phyloP scores from a whole-genome alignment of 2,797 vertebrate genomes.

The Mus minutoides region DNA sequence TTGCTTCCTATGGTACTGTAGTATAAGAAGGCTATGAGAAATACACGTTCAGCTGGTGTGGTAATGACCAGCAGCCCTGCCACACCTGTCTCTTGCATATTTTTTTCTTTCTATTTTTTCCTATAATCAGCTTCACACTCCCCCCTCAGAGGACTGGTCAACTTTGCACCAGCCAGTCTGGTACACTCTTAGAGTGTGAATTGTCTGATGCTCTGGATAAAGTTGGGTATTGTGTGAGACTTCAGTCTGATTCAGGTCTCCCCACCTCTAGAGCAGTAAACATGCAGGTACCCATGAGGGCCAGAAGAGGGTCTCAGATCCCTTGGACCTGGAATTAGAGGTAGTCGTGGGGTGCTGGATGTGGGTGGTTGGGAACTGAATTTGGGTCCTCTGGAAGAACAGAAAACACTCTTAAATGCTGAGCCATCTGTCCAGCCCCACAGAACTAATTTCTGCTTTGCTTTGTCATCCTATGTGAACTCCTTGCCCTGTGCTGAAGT shows the following conservation, averaged over 20 bases:
- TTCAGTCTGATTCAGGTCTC: background rate
- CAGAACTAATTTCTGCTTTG: background rate
- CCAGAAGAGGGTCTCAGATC: background rate
- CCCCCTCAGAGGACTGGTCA: background rate
- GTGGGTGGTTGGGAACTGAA: background rate
- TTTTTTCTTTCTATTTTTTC: background rate
- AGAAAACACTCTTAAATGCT: background rate
- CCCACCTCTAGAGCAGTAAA: background rate
- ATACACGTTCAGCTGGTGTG: background rate
- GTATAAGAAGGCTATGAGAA: background rate
- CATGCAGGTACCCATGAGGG: background rate
- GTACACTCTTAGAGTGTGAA: background rate
- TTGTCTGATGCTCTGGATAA: background rate
- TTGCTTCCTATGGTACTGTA: background rate
- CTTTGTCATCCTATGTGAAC: background rate
- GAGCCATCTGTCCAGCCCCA: background rate
- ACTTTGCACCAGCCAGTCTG: background rate
- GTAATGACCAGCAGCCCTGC: background rate
- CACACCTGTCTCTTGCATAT: background rate
- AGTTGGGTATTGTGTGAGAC: background rate
- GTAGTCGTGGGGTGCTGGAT: background rate
- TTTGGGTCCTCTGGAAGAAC: background rate
- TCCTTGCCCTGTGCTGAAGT: background rate
- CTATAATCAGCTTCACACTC: background rate
- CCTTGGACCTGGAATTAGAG: background rate